These are phyloP conservation scores for Okapia johnstoni DNA, from an alignment of 2,113 vertebrate species.

Conservation along the genomic window DNA sequence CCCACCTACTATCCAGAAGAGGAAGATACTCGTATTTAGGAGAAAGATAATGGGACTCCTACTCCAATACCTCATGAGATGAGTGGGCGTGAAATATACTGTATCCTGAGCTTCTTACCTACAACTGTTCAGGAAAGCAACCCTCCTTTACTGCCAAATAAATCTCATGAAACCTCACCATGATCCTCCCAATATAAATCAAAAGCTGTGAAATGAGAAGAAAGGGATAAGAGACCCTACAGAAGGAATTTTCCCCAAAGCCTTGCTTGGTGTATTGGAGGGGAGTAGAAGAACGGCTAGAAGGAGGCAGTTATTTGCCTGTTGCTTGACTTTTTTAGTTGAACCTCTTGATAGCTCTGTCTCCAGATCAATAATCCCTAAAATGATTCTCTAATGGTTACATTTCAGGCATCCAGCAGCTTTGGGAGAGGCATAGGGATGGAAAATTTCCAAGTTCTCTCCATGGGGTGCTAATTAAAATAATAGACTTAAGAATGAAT, in stretches of 20 bases:
- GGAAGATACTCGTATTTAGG: neutral
- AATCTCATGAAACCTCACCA: neutral
- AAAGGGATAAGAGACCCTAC: neutral
- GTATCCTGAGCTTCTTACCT: neutral
- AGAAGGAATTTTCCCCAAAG: neutral
- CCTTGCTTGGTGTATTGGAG: neutral
- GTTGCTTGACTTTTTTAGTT: neutral
- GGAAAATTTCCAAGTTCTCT: neutral
- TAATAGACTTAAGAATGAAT: constrained; percentile 30
- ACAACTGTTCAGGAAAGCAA: neutral
- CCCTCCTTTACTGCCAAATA: neutral
- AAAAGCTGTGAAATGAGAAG: neutral
- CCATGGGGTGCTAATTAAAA: constrained; percentile 31
- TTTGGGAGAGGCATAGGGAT: neutral
- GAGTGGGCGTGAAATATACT: neutral
- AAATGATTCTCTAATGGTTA: constrained; percentile 12
- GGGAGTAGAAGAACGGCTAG: neutral
- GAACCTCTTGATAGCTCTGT: neutral
- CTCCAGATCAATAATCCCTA: neutral
- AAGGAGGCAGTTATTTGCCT: neutral
- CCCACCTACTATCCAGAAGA: neutral
- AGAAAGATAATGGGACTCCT: neutral
- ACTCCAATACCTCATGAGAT: neutral
- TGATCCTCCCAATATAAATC: neutral
- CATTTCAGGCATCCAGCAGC: neutral